Percentiles rank a stretch among this genome's conserved stretches.
Evolutionary conservation across 2,113 vertebrate genomes (phyloP).

Genomic region (Nycticebus coucang): DNA sequence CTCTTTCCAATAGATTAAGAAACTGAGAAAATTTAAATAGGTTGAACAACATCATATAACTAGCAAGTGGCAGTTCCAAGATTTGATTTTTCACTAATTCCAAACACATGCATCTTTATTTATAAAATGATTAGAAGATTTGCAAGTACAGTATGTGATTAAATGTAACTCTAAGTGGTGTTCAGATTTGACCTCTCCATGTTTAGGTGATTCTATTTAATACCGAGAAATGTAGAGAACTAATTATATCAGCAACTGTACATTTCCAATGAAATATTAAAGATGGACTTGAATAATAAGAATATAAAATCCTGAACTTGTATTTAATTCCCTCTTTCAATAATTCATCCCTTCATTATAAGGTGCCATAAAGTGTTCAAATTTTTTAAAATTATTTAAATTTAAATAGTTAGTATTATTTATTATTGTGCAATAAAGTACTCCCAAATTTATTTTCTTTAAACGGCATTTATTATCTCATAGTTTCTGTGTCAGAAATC

Average conservation of each 20-base stretch:
- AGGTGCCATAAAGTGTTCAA: not conserved
- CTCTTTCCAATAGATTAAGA: not conserved
- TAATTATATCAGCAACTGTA: not conserved
- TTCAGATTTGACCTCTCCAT: not conserved
- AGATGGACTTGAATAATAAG: not conserved
- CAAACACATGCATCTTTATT: not conserved
- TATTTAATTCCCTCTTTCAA: not conserved
- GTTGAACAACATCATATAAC: not conserved
- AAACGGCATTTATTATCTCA: not conserved
- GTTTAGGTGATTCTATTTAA: constrained; percentile 24
- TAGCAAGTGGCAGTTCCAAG: not conserved
- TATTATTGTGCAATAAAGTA: not conserved
- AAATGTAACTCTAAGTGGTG: not conserved
- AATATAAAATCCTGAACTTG: not conserved
- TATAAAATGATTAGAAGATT: not conserved
- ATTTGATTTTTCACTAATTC: not conserved
- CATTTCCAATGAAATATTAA: not conserved
- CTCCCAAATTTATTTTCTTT: not conserved
- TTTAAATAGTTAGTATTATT: not conserved
- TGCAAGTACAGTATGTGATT: not conserved
- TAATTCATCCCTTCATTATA: not conserved
- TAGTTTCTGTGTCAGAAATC: not conserved
- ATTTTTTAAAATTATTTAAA: not conserved
- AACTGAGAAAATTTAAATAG: not conserved
- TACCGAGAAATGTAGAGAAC: not conserved